A percentile compares a stretch with the other conserved stretches of the same genome.
Conservation (phyloP, 64 coral and sea anemone genomes). For the Stichodactyla mertensii region DNA sequence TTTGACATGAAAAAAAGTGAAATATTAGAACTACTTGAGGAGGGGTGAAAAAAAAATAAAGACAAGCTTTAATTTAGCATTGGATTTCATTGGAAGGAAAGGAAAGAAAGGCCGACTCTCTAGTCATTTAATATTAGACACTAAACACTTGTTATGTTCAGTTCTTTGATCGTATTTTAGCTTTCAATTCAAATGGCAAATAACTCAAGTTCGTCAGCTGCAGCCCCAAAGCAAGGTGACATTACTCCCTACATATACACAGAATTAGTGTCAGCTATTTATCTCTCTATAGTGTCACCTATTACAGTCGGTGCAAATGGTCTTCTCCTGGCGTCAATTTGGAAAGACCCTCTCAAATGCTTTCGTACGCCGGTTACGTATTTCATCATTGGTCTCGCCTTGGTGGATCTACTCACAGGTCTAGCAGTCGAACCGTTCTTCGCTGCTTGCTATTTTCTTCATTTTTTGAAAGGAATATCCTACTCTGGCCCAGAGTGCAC, state of each 20-base stretch:
- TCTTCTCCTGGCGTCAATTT: conserved; percentile 62
- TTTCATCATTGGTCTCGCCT: conserved; percentile 70
- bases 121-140: no score
- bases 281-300: conserved; percentile 46
- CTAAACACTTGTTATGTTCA: no score
- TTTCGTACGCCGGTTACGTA: conserved; percentile 65
- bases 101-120: no score
- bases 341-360: conserved; percentile 61
- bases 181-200: not conserved
- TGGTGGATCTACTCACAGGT: conserved; percentile 73
- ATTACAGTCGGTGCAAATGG: conserved; percentile 66
- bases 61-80: no score
- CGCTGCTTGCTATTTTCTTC: conserved; percentile 51
- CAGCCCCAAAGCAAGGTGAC: not conserved
- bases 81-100: no score
- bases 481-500: not conserved
- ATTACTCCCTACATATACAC: conserved; percentile 40
- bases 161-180: no score
- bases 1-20: no score
- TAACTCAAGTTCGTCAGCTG: not conserved
- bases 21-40: no score
- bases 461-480: conserved; percentile 21
- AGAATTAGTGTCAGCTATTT: conserved; percentile 50
- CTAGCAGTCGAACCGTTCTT: conserved; percentile 67
- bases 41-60: no score